These are phyloP conservation scores for Opisthograptis luteolata DNA, from an alignment of 2,888 invertebrate genomes.

Conservation along the genomic window DNA sequence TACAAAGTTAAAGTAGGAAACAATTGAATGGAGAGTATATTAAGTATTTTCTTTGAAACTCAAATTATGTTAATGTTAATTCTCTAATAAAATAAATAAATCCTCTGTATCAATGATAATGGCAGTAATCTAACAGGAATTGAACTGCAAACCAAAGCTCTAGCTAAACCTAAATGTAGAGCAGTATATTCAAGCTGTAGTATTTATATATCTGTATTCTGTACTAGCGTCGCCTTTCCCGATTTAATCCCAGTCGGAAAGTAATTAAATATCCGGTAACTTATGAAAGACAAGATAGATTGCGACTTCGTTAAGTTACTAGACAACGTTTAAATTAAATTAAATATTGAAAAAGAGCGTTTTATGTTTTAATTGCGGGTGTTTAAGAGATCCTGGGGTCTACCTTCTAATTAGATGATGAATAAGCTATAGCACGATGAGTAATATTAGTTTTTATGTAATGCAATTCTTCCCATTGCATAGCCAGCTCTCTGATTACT, in stretches of 20 bases:
- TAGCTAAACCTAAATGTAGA: background rate
- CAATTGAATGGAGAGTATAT: slow-evolving; percentile 21
- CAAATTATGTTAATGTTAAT: slow-evolving; percentile 6
- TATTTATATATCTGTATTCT: too few relatives aligned
- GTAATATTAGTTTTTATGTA: too few relatives aligned
- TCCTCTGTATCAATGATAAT: background rate
- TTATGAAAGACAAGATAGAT: slow-evolving; percentile 44
- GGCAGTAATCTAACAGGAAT: background rate
- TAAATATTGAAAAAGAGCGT: slow-evolving; percentile 2
- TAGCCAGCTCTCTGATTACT: too few relatives aligned
- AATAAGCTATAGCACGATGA: too few relatives aligned
- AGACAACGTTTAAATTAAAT: slow-evolving; percentile 23
- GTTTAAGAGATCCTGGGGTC: slow-evolving; percentile 16
- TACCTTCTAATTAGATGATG: too few relatives aligned
- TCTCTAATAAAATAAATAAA: too few relatives aligned
- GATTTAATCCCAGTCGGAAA: slow-evolving; percentile 52
- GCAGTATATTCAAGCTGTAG: background rate
- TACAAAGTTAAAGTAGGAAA: slow-evolving; percentile 7
- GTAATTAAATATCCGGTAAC: slow-evolving; percentile 59
- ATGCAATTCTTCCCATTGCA: too few relatives aligned
- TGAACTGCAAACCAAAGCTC: background rate
- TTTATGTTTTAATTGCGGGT: slow-evolving; percentile 21
- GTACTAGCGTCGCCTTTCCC: slow-evolving; percentile 17
- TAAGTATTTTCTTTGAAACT: slow-evolving; percentile 14
- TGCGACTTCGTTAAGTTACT: slow-evolving; percentile 41